Evolutionary conservation across 2,113 vertebrate genomes (phyloP).

Genomic region (Taurulus bubalis): DNA sequence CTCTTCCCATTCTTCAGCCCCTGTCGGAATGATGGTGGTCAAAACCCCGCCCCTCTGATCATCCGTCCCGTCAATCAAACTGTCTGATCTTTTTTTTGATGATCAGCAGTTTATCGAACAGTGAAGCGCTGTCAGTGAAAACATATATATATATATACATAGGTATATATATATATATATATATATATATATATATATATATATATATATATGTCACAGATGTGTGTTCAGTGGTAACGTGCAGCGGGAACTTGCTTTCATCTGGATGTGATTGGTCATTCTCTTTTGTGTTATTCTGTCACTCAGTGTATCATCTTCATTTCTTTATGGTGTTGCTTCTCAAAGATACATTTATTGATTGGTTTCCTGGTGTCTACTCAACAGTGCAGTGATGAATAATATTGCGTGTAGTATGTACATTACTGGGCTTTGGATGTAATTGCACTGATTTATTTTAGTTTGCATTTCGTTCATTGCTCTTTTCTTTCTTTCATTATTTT

Average conservation of each 20-base stretch:
- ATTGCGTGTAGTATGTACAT: not conserved
- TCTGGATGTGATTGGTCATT: too few species aligned
- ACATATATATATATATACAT: not conserved
- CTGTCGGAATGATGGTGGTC: not conserved
- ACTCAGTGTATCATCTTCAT: not conserved
- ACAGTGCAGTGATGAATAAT: not conserved
- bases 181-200: not conserved
- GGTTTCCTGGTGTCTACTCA: not conserved
- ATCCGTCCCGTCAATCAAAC: constrained; percentile 17
- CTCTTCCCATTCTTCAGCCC: constrained; percentile 27
- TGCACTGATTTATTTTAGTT: not conserved
- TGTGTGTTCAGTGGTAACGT: too few species aligned
- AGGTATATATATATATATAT: not conserved
- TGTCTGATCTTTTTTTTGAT: not conserved
- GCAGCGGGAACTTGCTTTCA: too few species aligned
- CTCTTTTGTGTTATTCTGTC: not conserved
- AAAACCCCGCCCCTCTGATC: constrained; percentile 23
- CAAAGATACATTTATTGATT: not conserved
- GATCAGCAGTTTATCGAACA: not conserved
- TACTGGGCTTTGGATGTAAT: not conserved
- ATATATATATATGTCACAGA: too few species aligned
- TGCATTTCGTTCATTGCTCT: not conserved
- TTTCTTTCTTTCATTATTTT: not conserved
- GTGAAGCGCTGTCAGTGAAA: not conserved
- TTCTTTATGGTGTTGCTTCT: not conserved